Evolutionary conservation across 30 jellyfish, hydroid and myxozoan species (phyloP), one percentile per base, ranked within the genome.

Genomic region (Kudoa iwatai): DNA sequence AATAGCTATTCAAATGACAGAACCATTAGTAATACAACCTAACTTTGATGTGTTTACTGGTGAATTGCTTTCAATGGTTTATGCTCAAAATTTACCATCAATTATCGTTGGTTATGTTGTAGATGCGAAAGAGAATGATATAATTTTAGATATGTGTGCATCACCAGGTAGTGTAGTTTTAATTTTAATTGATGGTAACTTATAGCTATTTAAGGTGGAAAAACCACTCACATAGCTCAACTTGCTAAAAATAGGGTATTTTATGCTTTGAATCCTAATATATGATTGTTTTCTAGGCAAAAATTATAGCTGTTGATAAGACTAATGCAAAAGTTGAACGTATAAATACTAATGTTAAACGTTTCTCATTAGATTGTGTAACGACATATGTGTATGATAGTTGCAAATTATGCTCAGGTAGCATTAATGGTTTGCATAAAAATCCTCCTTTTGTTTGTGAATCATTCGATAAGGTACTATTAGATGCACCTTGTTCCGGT

Each of bases 401-500:
- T 36, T 50, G 87, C 25, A 50, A 61, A 32, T 17, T 53, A 25
- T 52, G 47, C 12, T 51, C 65, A 34, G 17, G 19, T 4, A n/a
- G 35, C 12, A 34, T 1, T 25, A 39, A 20, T 36, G 62, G 86
- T 62, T 33, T 3, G 47, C 26, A 21, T 38, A n/a, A 21, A 20
- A 24, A 15, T 30, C 93, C 93, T 3, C 93, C 93, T 18, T 71
- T 53, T 61, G 59, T 55, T 24, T 43, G 64, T 2, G 52, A 39
- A 3, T 21, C 65, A 4, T 71, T 71, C 39, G 84, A 71, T 49
- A 50, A 51, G 33, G 52, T 71, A 13, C 57, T 71, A 4, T 49
- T 71, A 13, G 93, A 71, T 41, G 86, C 93, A 11, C 93, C 93
- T 21, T 71, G 93, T 57, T 59, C 86, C 56, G 93, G 85, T 19